These are phyloP conservation scores for Drosophila prosaltans DNA, from an alignment of 1,140 invertebrate species.

Conservation along the genomic window DNA sequence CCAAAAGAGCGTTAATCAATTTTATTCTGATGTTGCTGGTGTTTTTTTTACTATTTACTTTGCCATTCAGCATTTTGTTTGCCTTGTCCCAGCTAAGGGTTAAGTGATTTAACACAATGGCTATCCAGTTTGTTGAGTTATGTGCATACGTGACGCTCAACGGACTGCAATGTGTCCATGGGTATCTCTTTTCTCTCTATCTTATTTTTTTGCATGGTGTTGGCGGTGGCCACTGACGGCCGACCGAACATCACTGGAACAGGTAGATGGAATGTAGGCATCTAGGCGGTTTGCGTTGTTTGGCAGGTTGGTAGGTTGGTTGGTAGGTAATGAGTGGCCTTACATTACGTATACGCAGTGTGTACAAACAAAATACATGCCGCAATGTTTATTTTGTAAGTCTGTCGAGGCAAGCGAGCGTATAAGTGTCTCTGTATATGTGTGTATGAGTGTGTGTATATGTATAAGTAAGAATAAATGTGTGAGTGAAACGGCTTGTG, in stretches of 20 bases:
- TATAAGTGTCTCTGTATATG: slow-evolving; percentile 62
- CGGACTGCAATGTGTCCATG: slow-evolving; percentile 29
- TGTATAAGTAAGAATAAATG: slow-evolving; percentile 23
- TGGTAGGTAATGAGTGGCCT: slow-evolving; percentile 73
- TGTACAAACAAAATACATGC: slow-evolving; percentile 78
- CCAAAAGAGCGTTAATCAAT: too few relatives aligned
- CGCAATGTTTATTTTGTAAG: slow-evolving; percentile 80
- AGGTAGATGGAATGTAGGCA: neutral
- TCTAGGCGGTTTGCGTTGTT: neutral
- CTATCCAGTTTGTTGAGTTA: slow-evolving; percentile 50
- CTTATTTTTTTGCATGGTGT: slow-evolving; percentile 31
- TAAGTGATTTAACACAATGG: slow-evolving; percentile 62
- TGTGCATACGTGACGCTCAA: slow-evolving; percentile 58
- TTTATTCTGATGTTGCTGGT: too few relatives aligned
- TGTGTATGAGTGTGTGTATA: slow-evolving; percentile 38
- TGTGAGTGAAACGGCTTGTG: slow-evolving; percentile 56
- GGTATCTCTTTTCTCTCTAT: slow-evolving; percentile 32
- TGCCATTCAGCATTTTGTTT: neutral
- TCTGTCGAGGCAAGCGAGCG: slow-evolving; percentile 77
- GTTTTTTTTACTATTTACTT: neutral
- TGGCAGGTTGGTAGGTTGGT: slow-evolving; percentile 58
- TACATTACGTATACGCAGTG: slow-evolving; percentile 77
- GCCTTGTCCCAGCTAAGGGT: slow-evolving; percentile 39
- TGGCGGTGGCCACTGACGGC: slow-evolving; percentile 53
- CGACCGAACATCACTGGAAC: slow-evolving; percentile 11